Percentiles rank a stretch among this genome's conserved stretches.
Evolutionary conservation across 2,888 invertebrate genomes (phyloP).

Genomic region (Torymus auratus): DNA sequence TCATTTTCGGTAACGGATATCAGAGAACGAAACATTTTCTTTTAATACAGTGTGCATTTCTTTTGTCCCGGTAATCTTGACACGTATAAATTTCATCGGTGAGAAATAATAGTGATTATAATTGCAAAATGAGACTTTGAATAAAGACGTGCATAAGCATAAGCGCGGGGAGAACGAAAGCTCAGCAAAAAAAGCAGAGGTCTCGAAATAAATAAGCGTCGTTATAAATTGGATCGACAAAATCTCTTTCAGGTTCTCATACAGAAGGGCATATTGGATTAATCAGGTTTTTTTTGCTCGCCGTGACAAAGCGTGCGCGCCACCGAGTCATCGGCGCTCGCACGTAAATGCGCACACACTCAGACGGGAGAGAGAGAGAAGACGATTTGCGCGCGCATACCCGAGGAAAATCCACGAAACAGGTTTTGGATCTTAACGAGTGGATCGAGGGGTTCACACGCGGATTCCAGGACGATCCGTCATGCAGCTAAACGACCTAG

Average conservation of each 20-base stretch:
- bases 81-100: neutral
- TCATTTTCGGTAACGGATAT: too few species aligned
- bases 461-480: constrained; percentile 57
- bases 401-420: constrained; percentile 59
- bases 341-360: constrained; percentile 44
- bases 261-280: constrained; percentile 45
- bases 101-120: neutral
- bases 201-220: constrained; percentile 38
- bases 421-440: constrained; percentile 54
- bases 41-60: neutral
- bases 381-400: constrained; percentile 19
- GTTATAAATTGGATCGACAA: constrained; percentile 53
- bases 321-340: constrained; percentile 47
- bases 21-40: too few species aligned
- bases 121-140: constrained; percentile 1
- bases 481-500: constrained; percentile 51
- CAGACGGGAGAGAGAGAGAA: neutral
- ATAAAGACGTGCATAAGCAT: neutral
- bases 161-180: neutral
- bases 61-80: neutral
- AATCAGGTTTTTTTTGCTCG: constrained; percentile 41
- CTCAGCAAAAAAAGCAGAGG: neutral
- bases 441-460: constrained; percentile 54
- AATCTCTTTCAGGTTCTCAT: constrained; percentile 29
- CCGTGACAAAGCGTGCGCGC: constrained; percentile 23